phyloP scores from a whole-genome alignment of 2,888 invertebrate species.

The Drosophila pseudotakahashii region DNA sequence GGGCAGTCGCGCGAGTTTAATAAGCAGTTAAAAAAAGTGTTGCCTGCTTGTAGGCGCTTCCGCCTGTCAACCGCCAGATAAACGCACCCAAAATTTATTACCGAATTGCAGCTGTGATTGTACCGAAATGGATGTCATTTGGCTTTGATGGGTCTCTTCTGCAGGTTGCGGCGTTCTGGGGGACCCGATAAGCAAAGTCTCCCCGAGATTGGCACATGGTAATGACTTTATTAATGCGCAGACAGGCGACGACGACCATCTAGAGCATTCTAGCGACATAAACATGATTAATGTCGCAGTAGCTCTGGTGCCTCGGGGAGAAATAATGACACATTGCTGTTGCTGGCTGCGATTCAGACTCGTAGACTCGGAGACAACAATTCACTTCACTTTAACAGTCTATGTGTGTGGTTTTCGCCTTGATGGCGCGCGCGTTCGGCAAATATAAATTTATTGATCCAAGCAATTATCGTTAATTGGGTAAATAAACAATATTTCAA shows the following conservation, averaged over 20 bases:
- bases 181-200: constrained; percentile 53
- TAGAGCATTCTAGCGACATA: constrained; percentile 2
- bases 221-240: constrained; percentile 72
- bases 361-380: not conserved
- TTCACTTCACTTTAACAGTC: constrained; percentile 6
- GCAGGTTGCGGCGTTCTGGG: constrained; percentile 15
- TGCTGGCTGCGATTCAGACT: constrained; percentile 7
- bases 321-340: constrained; percentile 19
- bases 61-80: constrained; percentile 67
- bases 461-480: constrained; percentile 76
- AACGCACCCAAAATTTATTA: constrained; percentile 61
- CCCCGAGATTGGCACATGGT: constrained; percentile 66
- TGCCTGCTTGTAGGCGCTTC: constrained; percentile 60
- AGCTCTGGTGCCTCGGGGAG: constrained; percentile 2
- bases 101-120: constrained; percentile 60
- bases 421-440: constrained; percentile 55
- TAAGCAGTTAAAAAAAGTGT: constrained; percentile 65
- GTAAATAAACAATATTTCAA: constrained; percentile 72
- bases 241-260: constrained; percentile 51
- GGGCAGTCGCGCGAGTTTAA: constrained; percentile 51
- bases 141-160: constrained; percentile 57
- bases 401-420: constrained; percentile 13
- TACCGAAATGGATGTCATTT: constrained; percentile 55
- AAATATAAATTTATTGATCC: constrained; percentile 76
- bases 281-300: constrained; percentile 54